Evolutionary conservation across 2,797 vertebrate species (phyloP), one percentile per base, ranked within the genome.

Genomic region (Pachyuromys duprasi): DNA sequence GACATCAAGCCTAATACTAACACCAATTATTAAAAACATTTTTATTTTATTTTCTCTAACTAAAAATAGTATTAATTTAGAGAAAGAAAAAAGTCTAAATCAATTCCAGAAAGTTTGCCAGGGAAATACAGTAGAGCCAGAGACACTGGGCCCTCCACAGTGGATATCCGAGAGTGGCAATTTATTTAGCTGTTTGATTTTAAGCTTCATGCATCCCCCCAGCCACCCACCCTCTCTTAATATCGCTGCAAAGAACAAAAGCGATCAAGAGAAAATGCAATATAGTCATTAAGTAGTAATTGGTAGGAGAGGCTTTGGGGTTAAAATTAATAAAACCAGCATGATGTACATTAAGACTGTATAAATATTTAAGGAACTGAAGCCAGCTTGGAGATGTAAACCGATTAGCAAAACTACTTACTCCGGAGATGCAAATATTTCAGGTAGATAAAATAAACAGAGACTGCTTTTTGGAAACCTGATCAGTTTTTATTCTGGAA

Each of bases 321-420:
- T 97, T 97, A 98, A 97, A 97, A 97, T 89, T 80, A 98, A 96
- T 91, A 96, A 91, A 95, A 81, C 65, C 97, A 97, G 97, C 96
- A 96, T 97, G 96, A 90, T 97, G 94, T 97, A 88, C 97, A 97
- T 98, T 97, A 97, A 95, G 96, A 72, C 33, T 89, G 2, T 93
- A 69, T 97, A 98, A 98, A 97, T 98, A 96, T 92, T 98, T 98
- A 97, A 96, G 97, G 86, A 98, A 89, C 80, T 94, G 96, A 60
- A 97, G 62, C 55, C 55, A 89, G 96, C 88, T 95, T 96, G 91
- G 55, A 97, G 80, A 96, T 86, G 76, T 94, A 86, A 98, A 97
- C 93, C 36, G 78, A 86, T 96, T 97, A 95, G 92, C 76, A 95
- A 96, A 97, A 79, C 92, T 95, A 96, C 82, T 97, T 96, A 97